Evolutionary conservation across 2,888 invertebrate genomes (phyloP).

Genomic region (Cantharis nigra): DNA sequence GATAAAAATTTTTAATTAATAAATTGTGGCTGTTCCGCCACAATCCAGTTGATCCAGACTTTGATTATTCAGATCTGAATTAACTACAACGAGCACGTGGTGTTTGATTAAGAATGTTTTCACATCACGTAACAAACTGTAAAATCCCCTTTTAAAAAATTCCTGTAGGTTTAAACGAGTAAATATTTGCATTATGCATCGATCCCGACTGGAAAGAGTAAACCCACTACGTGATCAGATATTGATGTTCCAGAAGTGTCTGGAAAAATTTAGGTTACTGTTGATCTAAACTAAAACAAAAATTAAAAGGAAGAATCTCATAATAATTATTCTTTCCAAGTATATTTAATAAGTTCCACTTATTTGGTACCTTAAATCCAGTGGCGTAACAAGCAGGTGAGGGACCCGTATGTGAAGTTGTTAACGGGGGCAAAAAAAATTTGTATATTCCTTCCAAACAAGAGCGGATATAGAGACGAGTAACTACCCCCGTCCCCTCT

Average conservation of each 20-base stretch:
- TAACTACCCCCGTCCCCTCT: no score
- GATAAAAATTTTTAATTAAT: no score
- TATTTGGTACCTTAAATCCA: not conserved
- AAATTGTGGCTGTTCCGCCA: not conserved
- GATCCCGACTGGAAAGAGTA: not conserved
- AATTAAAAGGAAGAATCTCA: no score
- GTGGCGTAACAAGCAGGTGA: no score
- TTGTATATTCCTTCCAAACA: no score
- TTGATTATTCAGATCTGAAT: not conserved
- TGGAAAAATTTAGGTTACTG: not conserved
- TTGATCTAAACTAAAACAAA: not conserved
- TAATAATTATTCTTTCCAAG: not conserved
- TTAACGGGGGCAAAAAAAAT: no score
- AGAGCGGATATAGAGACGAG: no score
- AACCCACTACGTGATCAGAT: not conserved
- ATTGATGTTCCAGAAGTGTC: not conserved
- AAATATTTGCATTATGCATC: not conserved
- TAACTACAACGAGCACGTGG: not conserved
- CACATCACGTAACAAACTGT: not conserved
- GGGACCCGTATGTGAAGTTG: no score
- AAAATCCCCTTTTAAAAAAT: not conserved
- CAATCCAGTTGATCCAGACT: no score
- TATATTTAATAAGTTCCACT: not conserved
- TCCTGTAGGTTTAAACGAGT: not conserved
- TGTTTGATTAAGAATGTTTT: not conserved